phyloP scores from a whole-genome alignment of 92 coral and sea anemone species.

The Epizoanthus ramosus region DNA sequence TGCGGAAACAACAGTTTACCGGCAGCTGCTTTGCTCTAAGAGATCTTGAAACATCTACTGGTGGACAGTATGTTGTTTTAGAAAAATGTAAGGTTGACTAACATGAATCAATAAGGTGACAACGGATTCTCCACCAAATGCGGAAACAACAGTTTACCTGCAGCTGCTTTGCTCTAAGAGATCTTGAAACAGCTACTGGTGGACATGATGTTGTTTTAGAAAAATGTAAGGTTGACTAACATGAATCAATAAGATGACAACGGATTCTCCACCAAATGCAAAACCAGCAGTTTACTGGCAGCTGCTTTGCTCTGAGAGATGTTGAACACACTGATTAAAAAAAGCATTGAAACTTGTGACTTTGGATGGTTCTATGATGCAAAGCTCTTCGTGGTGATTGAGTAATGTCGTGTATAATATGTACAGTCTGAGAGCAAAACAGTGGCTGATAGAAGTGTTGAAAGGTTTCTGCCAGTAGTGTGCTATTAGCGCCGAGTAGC shows the following conservation, averaged over 20 bases:
- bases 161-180: not conserved
- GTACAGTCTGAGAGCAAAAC: too few relatives aligned
- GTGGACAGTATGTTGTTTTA: constrained; percentile 61
- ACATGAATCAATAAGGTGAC: constrained; percentile 54
- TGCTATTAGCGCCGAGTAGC: too few relatives aligned
- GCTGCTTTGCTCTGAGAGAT: too few relatives aligned
- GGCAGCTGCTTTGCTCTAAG: not conserved
- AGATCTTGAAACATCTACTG: constrained; percentile 3
- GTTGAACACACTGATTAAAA: too few relatives aligned
- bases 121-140: not conserved
- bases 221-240: constrained; percentile 56
- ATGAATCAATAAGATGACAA: constrained; percentile 48
- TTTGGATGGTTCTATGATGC: too few relatives aligned
- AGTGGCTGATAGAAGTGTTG: too few relatives aligned
- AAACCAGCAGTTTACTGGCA: not conserved
- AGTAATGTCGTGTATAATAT: too few relatives aligned
- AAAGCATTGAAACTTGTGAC: too few relatives aligned
- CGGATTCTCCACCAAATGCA: not conserved
- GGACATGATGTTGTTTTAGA: constrained; percentile 66
- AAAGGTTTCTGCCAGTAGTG: too few relatives aligned
- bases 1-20: not conserved
- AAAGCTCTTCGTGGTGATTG: too few relatives aligned
- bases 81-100: constrained; percentile 56
- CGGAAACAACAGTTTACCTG: not conserved
- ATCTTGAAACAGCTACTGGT: constrained; percentile 1